Base-by-base conservation (phyloP, 2,888 invertebrate species). In the Mongoloraphidia duomilia region DNA sequence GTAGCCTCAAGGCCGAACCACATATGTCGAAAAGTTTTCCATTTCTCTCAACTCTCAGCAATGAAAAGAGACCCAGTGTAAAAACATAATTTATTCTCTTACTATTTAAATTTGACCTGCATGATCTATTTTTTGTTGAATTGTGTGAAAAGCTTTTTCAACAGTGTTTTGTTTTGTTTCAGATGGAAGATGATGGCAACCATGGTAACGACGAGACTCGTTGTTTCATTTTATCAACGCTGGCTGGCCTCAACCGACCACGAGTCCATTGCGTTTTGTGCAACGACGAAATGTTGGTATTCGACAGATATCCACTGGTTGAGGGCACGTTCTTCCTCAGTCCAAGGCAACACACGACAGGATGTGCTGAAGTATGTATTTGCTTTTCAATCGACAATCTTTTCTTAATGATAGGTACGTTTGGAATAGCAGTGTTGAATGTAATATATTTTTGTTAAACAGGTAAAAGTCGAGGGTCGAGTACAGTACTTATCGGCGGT, bases 241-340 rank as follows among this genome's bases (percentile, higher is more conserved):
- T 97, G 64, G 94, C 94, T 54, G 89, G 89, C 34, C 84, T 91
- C 64, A 90, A 92, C 62, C 85, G 88, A 70, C 83, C 85, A 55
- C 77, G 82, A 60, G 90, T 87, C 41, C 81, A 81, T 49, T 96
- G 87, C 71, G 87, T 91, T 55, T 76, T 87, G 57, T 95, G 97
- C 72, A 84, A 88, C 61, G 84, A 84, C 49, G 81, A 86, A 51
- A 78, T 97, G 77, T 78, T 86, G 56, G 93, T 97, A 51, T 97
- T 92, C 72, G 97, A 97, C 72, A 82, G 94, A 63, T 97, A 96
- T 71, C 97, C 97, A 1, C 75, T 98, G 58, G 86, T 97, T 41
- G 96, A 98, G 66, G 97, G 97, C 50, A 94, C 95, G 36, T 93
- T 98, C 76, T 98, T 97, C 76, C 76, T 97, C 53, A 94, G 94